Evolutionary conservation across 2,113 vertebrate species (phyloP), one percentile per base, ranked within the genome.

Genomic region (Mastomys natalensis): DNA sequence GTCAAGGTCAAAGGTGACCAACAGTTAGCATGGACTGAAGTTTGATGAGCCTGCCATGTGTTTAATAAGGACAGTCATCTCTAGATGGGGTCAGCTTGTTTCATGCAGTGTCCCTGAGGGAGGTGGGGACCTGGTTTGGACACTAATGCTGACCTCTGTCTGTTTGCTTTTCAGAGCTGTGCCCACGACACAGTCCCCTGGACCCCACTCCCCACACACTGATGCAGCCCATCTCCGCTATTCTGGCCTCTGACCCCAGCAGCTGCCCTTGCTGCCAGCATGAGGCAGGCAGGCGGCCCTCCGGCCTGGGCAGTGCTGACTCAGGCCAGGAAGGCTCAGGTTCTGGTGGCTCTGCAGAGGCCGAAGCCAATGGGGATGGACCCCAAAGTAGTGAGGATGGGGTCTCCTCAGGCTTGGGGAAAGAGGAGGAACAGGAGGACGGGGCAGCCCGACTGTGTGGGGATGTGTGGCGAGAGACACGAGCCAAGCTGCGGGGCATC

Each of bases 401-500:
- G 17, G 89, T 82, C n/a, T 98, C 97, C 0, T 97, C 70, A 0
- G 89, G 95, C 86, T 98, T 98, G 93, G 98, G 94, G 88, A 98
- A 98, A 76, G 98, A 98, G 62, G 97, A 98, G 58, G 96, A 96
- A 11, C 97, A 94, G 60, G 97, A 72, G 0, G 97, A 97, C 0
- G 92, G 98, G 19, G 60, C 96, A 1, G 78, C 98, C 94, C 86
- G 97, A 53, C 96, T 99, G 48, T 99, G 98, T 15, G 93, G 96
- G 55, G 98, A 97, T 5, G 82, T 99, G 96, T 99, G 98, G 98
- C 81, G 97, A 64, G 98, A 99, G 97, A 98, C 98, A 0, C 98
- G 99, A 66, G 97, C 98, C 97, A 99, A 99, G 97, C 98, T 99
- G 93, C 99, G 99, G 97, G 98, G 99, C 88, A 99, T 99, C 45